These are phyloP conservation scores for Hypomecis atomaria DNA, from an alignment of 2,888 invertebrate species.

Conservation along the genomic window DNA sequence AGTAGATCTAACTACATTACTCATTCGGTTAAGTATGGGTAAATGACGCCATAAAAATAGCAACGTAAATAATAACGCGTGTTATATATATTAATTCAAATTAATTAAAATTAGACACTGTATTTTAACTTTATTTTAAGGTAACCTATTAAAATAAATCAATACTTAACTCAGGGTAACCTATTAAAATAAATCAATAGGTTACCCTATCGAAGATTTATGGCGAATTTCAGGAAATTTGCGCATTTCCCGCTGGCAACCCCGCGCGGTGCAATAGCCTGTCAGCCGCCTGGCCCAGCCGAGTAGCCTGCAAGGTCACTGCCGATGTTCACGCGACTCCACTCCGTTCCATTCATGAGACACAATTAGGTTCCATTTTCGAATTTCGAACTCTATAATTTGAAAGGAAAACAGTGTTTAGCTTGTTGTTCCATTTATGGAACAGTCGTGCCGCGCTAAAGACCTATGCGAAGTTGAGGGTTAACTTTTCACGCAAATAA, in stretches of 20 bases:
- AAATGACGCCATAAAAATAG: too few species aligned
- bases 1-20: too few species aligned
- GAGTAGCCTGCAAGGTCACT: conserved; percentile 74
- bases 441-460: neutral
- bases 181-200: neutral
- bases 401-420: neutral
- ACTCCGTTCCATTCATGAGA: conserved; percentile 67
- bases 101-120: too few species aligned
- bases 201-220: neutral
- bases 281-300: conserved; percentile 53
- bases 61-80: too few species aligned
- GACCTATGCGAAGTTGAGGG: too few species aligned
- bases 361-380: conserved; percentile 63
- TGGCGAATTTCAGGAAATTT: neutral
- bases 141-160: neutral
- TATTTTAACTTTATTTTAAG: too few species aligned
- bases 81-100: too few species aligned
- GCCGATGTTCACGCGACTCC: conserved; percentile 67
- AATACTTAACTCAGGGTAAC: neutral
- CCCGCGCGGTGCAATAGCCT: conserved; percentile 66
- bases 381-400: conserved; percentile 43
- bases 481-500: too few species aligned
- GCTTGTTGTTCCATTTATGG: conserved; percentile 1
- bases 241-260: neutral
- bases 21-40: too few species aligned